A percentile compares a stretch with the other conserved stretches of the same genome.
Conservation (phyloP, 2,113 vertebrate genomes). For the Erinaceus europaeus region DNA sequence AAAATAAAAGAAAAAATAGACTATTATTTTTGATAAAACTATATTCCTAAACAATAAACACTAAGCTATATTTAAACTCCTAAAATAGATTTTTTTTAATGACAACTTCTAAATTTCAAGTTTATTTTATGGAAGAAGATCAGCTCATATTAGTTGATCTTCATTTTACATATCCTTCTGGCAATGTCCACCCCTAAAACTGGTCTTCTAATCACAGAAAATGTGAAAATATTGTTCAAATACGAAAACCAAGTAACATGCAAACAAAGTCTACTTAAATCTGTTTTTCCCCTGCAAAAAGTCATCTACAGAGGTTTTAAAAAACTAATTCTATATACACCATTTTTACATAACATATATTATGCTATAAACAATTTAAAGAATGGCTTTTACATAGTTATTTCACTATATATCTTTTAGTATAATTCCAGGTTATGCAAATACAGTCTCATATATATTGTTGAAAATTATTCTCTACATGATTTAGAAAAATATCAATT, state of each 20-base stretch:
- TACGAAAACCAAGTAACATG: slow-evolving; percentile 70
- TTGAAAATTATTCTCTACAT: slow-evolving; percentile 67
- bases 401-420: slow-evolving; percentile 60
- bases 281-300: slow-evolving; percentile 57
- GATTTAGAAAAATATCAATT: slow-evolving; percentile 83
- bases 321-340: slow-evolving; percentile 75
- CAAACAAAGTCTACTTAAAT: slow-evolving; percentile 56
- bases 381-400: slow-evolving; percentile 67
- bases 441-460: slow-evolving; percentile 20
- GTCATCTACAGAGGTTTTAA: slow-evolving; percentile 35
- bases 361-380: slow-evolving; percentile 70
- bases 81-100: slow-evolving; percentile 53
- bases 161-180: slow-evolving; percentile 22
- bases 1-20: slow-evolving; percentile 54
- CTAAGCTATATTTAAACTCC: slow-evolving; percentile 33
- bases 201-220: slow-evolving; percentile 44
- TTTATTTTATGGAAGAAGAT: neutral
- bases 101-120: slow-evolving; percentile 40
- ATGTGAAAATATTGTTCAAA: slow-evolving; percentile 9
- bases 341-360: slow-evolving; percentile 69
- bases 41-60: slow-evolving; percentile 28
- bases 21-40: slow-evolving; percentile 50
- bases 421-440: slow-evolving; percentile 63
- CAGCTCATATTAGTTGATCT: neutral
- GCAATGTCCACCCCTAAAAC: slow-evolving; percentile 14